Base-by-base conservation (phyloP, 2,797 vertebrate genomes). In the Novumbra hubbsi region DNA sequence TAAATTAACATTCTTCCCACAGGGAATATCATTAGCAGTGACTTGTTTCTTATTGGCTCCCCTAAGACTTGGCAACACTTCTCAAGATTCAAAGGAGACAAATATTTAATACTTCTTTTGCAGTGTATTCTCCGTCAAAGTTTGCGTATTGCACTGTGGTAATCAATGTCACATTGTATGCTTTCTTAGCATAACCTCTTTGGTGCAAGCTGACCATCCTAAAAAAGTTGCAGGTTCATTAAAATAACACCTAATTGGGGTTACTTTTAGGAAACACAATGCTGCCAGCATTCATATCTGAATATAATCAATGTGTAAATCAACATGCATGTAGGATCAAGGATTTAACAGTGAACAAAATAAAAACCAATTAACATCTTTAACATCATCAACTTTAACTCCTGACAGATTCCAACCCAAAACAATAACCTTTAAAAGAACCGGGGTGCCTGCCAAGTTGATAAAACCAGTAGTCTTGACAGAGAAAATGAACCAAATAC, bases 21-120 rank as follows among this genome's bases (percentile, higher is more conserved):
- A 83, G 88, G 86, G 90, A 88, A 90, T 89, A 84, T 90, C 81
- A 88, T 91, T 90, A 91, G 83, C 76, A 34, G 74, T 73, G 79
- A 87, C 90, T 86, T 90, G 78, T 75, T 87, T 83, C 84, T 85
- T 78, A 84, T 81, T 84, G 69, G 75, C 79, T 88, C 82, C 86
- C 87, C 75, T 84, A 85, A 87, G 84, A 90, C 80, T 88, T 85
- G 84, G 80, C 87, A 80, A 79, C 76, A 89, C 72, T 84, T 85
- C 87, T 87, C 81, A 86, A 89, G 76, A 85, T 85, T 70, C 81
- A 57, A 86, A 88, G 52, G 75, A 75, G 52, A 78, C 80, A 78
- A 80, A 76, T 72, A 45, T 84, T 73, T 76, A 73, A 76, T 80
- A 76, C 79, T 84, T 82, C 77, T 87, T 86, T 85, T 75, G 78